These are phyloP conservation scores for Synodontis membranacea DNA, from an alignment of 2,113 vertebrate species.

Conservation along the genomic window DNA sequence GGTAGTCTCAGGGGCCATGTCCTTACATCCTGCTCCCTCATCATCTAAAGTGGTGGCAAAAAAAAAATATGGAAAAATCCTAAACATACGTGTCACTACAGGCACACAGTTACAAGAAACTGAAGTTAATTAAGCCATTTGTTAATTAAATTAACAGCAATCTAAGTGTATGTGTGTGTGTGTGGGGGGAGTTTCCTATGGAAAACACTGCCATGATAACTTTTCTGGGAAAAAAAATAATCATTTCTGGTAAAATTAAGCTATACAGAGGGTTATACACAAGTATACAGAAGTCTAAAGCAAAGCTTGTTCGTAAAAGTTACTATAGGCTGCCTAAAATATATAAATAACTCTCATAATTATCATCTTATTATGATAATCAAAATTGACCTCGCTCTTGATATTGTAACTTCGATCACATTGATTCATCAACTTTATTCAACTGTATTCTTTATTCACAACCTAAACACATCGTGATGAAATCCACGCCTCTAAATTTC, in stretches of 20 bases:
- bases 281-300: too few relatives aligned
- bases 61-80: not conserved
- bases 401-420: not conserved
- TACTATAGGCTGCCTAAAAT: not conserved
- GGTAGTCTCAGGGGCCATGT: slow-evolving; percentile 86
- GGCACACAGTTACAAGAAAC: not conserved
- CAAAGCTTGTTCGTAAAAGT: not conserved
- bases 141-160: not conserved
- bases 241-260: not conserved
- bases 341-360: not conserved
- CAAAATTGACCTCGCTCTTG: not conserved
- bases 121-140: not conserved
- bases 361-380: not conserved
- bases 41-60: slow-evolving; percentile 75
- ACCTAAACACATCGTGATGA: not conserved
- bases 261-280: not conserved
- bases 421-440: not conserved
- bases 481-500: not conserved
- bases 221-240: not conserved
- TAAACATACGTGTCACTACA: not conserved
- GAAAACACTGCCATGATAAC: not conserved
- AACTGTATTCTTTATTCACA: not conserved
- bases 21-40: slow-evolving; percentile 87
- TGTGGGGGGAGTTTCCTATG: not conserved
- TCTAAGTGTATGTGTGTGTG: not conserved